A percentile compares a stretch with the other conserved stretches of the same genome.
Evolutionary conservation across 2,113 vertebrate genomes (phyloP).

Genomic region (Dromas ardeola): DNA sequence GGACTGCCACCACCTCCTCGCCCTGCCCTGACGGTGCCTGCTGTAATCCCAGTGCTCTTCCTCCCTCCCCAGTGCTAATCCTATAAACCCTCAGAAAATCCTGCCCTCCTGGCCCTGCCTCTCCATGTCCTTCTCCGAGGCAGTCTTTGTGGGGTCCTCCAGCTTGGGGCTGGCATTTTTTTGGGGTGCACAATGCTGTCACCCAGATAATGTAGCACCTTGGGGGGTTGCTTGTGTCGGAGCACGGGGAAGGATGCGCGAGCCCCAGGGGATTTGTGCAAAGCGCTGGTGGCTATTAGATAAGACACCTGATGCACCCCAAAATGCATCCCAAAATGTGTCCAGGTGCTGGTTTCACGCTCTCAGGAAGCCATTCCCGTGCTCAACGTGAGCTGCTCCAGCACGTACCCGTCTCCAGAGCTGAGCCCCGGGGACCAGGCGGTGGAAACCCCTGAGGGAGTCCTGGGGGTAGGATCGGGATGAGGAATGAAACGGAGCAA

Average conservation of each 20-base stretch:
- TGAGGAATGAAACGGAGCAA: not conserved
- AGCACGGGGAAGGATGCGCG: accelerated
- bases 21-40: not conserved
- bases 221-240: accelerated
- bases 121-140: not conserved
- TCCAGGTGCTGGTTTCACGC: not conserved
- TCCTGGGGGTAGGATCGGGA: not conserved
- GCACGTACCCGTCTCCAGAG: not conserved
- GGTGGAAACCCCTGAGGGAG: not conserved
- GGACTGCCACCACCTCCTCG: not conserved
- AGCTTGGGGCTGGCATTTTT: not conserved
- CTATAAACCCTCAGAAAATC: slow-evolving; percentile 50
- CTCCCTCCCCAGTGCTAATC: slow-evolving; percentile 3
- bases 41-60: not conserved
- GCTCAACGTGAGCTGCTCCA: not conserved
- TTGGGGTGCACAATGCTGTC: not conserved
- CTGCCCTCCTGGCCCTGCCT: not conserved
- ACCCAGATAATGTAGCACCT: not conserved
- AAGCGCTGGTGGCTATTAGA: not conserved
- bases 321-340: not conserved
- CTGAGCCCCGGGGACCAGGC: accelerated
- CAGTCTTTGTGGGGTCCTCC: not conserved
- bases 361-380: not conserved
- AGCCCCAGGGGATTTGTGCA: not conserved
- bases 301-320: not conserved